These are phyloP conservation scores for Cyanocitta stelleri DNA, from an alignment of 2,113 vertebrate genomes.

Conservation along the genomic window DNA sequence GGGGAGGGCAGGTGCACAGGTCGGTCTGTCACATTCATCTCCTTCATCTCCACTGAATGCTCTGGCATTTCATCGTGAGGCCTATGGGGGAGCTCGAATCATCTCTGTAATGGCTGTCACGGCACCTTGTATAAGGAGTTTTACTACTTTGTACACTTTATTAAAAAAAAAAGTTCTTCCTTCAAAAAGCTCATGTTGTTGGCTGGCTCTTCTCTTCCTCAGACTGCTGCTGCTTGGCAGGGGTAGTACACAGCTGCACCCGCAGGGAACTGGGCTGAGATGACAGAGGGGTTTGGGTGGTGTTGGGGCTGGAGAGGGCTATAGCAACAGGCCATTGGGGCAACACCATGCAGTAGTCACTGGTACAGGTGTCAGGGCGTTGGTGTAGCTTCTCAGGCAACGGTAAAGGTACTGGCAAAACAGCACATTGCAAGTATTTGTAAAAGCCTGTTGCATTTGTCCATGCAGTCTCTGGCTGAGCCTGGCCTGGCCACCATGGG, in stretches of 20 bases:
- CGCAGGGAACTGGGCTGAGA: rapidly evolving
- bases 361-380: rapidly evolving
- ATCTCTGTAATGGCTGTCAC: conserved; percentile 50
- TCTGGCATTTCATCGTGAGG: neutral
- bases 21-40: conserved; percentile 30
- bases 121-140: conserved; percentile 46
- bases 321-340: rapidly evolving
- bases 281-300: neutral
- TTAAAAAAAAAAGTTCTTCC: conserved; percentile 56
- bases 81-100: neutral
- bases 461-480: neutral
- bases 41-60: neutral
- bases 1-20: neutral
- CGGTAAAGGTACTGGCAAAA: neutral
- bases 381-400: neutral
- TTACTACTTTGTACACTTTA: conserved; percentile 67
- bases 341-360: rapidly evolving
- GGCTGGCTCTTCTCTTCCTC: neutral
- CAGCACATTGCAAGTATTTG: rapidly evolving
- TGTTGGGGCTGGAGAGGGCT: neutral
- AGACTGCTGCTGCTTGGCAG: neutral
- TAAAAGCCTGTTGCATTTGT: neutral
- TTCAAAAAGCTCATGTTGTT: neutral
- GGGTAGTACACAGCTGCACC: neutral
- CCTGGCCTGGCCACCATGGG: rapidly evolving